Conservation (phyloP, 2,888 invertebrate species). For the Catocala fraxini region DNA sequence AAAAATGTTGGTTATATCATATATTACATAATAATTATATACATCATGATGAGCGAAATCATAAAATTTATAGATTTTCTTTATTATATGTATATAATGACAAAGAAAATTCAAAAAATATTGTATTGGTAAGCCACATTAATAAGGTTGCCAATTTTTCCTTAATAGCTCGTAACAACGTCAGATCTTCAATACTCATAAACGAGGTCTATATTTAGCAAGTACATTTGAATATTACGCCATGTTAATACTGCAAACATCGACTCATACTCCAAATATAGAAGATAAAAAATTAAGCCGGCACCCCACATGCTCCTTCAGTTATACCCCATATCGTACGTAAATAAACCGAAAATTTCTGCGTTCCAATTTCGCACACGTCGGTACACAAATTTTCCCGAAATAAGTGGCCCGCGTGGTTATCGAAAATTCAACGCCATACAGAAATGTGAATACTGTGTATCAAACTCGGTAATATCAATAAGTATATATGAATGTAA, state of each 20-base stretch:
- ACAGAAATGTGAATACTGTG: conserved; percentile 52
- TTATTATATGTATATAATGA: no score
- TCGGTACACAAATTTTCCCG: conserved; percentile 71
- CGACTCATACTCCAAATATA: conserved; percentile 1
- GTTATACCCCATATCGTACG: conserved; percentile 24
- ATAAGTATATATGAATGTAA: conserved; percentile 24
- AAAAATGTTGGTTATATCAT: no score
- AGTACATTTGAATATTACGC: no score
- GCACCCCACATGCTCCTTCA: conserved; percentile 16
- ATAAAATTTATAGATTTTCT: no score
- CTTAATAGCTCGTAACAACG: no score
- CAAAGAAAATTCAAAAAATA: no score
- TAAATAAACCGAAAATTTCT: conserved; percentile 44
- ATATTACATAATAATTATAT: no score
- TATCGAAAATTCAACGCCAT: conserved; percentile 69
- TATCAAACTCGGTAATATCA: conserved; percentile 49
- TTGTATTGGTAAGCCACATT: no score
- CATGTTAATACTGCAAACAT: neutral
- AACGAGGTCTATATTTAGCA: no score
- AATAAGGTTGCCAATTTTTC: no score
- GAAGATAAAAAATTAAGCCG: conserved; percentile 23
- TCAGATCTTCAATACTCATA: no score
- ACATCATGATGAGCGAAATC: no score
- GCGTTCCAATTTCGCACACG: conserved; percentile 71
- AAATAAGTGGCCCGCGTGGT: conserved; percentile 72